These are phyloP conservation scores for Formica aserva DNA, from an alignment of 2,888 invertebrate genomes.

Conservation along the genomic window DNA sequence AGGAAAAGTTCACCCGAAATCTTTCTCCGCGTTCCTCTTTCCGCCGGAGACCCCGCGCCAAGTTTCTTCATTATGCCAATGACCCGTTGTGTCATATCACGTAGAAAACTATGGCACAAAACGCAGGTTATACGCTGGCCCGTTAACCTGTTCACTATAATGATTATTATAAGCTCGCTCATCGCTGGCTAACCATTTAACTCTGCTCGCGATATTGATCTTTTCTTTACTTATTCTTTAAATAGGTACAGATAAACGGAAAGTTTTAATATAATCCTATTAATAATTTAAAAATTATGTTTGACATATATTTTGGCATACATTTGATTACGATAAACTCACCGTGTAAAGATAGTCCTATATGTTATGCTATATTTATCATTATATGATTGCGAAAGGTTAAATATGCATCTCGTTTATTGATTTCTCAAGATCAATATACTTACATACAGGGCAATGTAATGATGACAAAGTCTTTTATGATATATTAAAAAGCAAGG, in stretches of 20 bases:
- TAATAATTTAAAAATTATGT: slow-evolving; percentile 7
- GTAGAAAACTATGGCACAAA: slow-evolving; percentile 63
- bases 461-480: not conserved
- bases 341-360: not conserved
- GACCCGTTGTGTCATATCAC: slow-evolving; percentile 70
- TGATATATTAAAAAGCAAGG: not conserved
- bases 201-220: not conserved
- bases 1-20: slow-evolving; percentile 61
- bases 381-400: slow-evolving; percentile 2
- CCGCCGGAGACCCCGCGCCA: slow-evolving; percentile 58
- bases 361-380: not conserved
- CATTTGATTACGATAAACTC: not conserved
- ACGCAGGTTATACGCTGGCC: slow-evolving; percentile 37
- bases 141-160: slow-evolving; percentile 47
- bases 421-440: not conserved
- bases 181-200: not conserved
- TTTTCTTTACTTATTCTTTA: not conserved
- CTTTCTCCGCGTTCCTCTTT: slow-evolving; percentile 59
- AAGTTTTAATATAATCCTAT: not conserved
- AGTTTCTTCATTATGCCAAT: slow-evolving; percentile 79
- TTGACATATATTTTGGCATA: not conserved
- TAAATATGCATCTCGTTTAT: slow-evolving; percentile 8
- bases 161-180: slow-evolving; percentile 47
- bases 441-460: not conserved
- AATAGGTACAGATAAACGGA: not conserved